Evolutionary conservation across 2,888 invertebrate species (phyloP).

Genomic region (Meloe dianella): DNA sequence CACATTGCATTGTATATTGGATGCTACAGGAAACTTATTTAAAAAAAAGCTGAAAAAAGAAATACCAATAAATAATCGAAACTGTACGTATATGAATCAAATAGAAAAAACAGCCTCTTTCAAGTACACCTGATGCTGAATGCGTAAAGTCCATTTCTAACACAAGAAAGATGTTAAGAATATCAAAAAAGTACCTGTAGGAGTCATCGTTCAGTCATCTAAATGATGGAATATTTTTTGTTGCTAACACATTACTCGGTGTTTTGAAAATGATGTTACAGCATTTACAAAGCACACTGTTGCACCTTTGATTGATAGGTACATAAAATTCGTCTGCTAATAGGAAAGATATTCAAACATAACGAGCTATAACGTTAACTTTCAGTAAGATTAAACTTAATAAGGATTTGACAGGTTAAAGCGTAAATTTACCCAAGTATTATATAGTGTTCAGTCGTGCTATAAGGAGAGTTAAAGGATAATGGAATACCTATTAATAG

Average conservation of each 20-base stretch:
- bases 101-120: background rate
- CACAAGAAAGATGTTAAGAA: background rate
- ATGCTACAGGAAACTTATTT: background rate
- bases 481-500: background rate
- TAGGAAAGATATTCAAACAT: no score
- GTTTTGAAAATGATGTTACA: no score
- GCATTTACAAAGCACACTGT: no score
- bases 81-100: background rate
- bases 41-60: background rate
- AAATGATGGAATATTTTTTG: no score
- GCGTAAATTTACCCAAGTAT: background rate
- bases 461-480: background rate
- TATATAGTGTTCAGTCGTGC: background rate
- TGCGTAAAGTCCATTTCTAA: background rate
- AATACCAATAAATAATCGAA: no score
- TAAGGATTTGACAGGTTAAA: background rate
- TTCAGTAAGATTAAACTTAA: background rate
- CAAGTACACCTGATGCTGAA: background rate
- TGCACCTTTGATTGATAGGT: no score
- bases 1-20: no score
- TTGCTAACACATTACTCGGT: no score
- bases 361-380: background rate
- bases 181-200: background rate
- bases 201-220: no score
- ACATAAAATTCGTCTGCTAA: no score